phyloP scores from a whole-genome alignment of 2,888 invertebrate species.

The Steinernema carpocapsae region DNA sequence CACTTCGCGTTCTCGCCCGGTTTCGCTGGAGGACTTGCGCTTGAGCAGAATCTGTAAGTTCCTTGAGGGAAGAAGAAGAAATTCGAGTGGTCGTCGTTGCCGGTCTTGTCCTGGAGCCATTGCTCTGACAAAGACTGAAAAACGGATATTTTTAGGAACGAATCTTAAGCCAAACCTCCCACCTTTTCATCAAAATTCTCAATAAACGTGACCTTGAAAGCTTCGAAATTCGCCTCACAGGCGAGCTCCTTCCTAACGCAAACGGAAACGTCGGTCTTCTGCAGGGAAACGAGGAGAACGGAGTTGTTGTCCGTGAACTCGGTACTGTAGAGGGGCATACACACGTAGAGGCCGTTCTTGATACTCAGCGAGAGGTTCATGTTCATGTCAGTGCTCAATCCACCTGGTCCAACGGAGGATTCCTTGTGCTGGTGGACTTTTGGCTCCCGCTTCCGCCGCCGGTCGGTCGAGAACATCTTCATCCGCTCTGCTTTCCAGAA shows the following conservation, averaged over 20 bases:
- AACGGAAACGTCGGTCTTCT: constrained; percentile 92
- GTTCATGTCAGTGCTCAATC: constrained; percentile 46
- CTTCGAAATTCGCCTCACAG: constrained; percentile 80
- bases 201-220: constrained; percentile 89
- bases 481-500: constrained; percentile 94
- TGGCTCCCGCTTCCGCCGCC: constrained; percentile 46
- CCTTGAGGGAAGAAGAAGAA: constrained; percentile 95
- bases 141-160: neutral
- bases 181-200: constrained; percentile 77
- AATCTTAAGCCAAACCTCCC: neutral
- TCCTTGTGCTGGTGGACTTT: neutral
- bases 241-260: constrained; percentile 79
- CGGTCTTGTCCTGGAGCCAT: constrained; percentile 53
- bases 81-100: constrained; percentile 69
- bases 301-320: constrained; percentile 56
- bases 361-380: constrained; percentile 64
- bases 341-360: constrained; percentile 66
- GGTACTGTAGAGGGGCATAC: constrained; percentile 62
- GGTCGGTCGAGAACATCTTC: constrained; percentile 38
- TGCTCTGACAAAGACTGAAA: constrained; percentile 54
- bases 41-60: constrained; percentile 87
- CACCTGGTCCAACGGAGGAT: neutral
- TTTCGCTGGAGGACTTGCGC: constrained; percentile 46
- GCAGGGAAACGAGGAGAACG: constrained; percentile 92
- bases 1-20: constrained; percentile 79